Evolutionary conservation across 2,888 invertebrate species (phyloP), one percentile per base, ranked within the genome.

Genomic region (Phyto melanocephala): DNA sequence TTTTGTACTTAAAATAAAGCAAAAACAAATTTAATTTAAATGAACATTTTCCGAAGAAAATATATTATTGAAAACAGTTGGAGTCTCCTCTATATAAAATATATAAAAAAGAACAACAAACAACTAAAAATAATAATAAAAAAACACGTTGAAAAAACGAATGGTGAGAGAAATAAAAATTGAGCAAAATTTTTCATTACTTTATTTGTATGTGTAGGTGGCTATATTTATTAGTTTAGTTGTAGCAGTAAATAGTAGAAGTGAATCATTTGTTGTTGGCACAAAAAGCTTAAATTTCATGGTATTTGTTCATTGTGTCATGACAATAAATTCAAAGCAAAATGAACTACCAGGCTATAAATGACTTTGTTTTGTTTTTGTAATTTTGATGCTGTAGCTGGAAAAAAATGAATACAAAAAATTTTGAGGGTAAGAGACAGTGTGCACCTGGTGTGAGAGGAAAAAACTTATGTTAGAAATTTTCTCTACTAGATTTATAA

Each of bases 241-340:
- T 47, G 17, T 22, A 42, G 63, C 20, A 52, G 33, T 17, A 11
- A 10, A n/a, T 50, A 7, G 33, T 20, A 17, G 33, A 35, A 17
- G 28, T 13, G 13, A 5, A 15, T 58, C 37, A 65, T 63, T 78
- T 72, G 60, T 67, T 67, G 47, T 22, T 62, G 28, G 47, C 24
- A 65, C 10, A 45, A 63, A 56, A 75, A 37, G 42, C 47, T 56
- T 33, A 11, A 50, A 63, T 63, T 75, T 50, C 15, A 65, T 58
- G 33, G 42, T 13, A 71, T 75, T 80, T 80, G 37, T 65, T 71
- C 28, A 24, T 15, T 45, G 35, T 42, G 40, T 15, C 63, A 76
- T 50, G 24, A 63, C 22, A 80, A 70, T 80, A 80, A 76, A 80
- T 58, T 58, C 63, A 70, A 70, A 70, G 10, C 40, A 63, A 68